These are phyloP conservation scores for Willowsia nigromaculata DNA, from an alignment of 2,888 invertebrate genomes.

Conservation along the genomic window DNA sequence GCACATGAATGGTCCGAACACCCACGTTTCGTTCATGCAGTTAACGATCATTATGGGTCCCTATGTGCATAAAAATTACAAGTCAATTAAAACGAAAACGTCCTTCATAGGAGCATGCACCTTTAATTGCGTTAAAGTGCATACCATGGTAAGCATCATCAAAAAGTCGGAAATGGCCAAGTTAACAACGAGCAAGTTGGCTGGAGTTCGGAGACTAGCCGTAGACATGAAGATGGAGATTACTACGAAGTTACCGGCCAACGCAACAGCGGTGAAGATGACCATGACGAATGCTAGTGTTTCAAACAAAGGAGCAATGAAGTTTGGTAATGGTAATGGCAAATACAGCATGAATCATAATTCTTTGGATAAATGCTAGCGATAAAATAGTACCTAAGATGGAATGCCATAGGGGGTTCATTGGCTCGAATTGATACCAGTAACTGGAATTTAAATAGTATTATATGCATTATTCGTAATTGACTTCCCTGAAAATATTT, in stretches of 20 bases:
- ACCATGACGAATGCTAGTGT: conserved; percentile 91
- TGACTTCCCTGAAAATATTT: no score
- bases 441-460: no score
- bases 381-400: no score
- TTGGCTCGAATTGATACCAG: conserved; percentile 93
- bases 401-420: conserved; percentile 94
- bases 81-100: no score
- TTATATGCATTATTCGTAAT: no score
- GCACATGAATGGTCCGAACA: conserved; percentile 89
- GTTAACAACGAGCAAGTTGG: conserved; percentile 94
- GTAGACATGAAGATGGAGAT: conserved; percentile 89
- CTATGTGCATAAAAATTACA: no score
- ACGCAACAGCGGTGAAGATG: conserved; percentile 86
- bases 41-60: conserved; percentile 91
- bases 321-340: no score
- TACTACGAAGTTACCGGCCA: conserved; percentile 86
- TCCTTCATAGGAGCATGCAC: no score
- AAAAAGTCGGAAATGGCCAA: conserved; percentile 94
- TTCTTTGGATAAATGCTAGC: no score
- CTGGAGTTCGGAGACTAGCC: conserved; percentile 90
- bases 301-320: no score
- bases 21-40: conserved; percentile 84
- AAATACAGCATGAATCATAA: no score
- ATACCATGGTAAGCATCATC: conserved; percentile 93
- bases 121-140: no score